Percentiles rank a stretch among this genome's conserved stretches.
phyloP scores from a whole-genome alignment of 2,113 vertebrate genomes.

The Oceanites oceanicus region DNA sequence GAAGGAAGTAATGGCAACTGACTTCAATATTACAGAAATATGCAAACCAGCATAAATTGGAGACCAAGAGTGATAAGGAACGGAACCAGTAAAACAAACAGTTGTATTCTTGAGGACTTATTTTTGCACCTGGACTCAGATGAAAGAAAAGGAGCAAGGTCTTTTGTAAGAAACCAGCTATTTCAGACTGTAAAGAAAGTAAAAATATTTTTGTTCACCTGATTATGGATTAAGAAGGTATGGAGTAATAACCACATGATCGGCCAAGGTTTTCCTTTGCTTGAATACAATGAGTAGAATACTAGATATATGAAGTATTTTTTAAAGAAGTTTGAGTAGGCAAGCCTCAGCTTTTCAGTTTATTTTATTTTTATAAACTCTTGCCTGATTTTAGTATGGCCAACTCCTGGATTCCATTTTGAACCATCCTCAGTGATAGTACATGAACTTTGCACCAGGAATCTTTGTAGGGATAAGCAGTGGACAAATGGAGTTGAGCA shows the following conservation, averaged over 20 bases:
- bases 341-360: not conserved
- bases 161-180: not conserved
- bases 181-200: not conserved
- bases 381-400: not conserved
- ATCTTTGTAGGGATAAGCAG: not conserved
- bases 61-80: not conserved
- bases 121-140: not conserved
- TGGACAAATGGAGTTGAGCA: not conserved
- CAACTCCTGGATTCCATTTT: not conserved
- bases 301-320: not conserved
- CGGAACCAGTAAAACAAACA: not conserved
- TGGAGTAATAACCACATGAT: not conserved
- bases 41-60: not conserved
- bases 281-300: not conserved
- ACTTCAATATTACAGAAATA: not conserved
- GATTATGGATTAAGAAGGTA: not conserved
- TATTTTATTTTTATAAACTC: not conserved
- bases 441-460: not conserved
- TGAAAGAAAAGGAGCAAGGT: not conserved
- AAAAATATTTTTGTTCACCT: not conserved
- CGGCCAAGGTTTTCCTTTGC: not conserved
- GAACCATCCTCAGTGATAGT: not conserved
- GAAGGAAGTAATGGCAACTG: not conserved
- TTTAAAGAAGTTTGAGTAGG: not conserved
- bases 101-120: not conserved